Base-by-base conservation (phyloP, 1,140 invertebrate species). In the Drosophila bifasciata region DNA sequence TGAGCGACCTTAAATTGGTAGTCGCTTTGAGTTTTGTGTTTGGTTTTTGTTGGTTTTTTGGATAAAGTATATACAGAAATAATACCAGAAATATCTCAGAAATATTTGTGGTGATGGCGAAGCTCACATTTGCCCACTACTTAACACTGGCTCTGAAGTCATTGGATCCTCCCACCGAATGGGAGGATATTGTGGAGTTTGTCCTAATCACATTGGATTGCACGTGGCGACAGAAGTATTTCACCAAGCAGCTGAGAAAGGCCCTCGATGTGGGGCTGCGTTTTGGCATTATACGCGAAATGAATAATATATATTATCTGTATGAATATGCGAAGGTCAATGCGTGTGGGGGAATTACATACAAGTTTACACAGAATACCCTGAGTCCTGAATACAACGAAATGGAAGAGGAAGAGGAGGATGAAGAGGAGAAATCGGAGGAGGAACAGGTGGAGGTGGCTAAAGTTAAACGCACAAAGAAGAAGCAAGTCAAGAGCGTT, bases 301-400 rank as follows among this genome's bases (percentile, higher is more conserved):
- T 62, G 3, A 21, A 69, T 45, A 43, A 49, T 17, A 84, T 72
- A 61, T 76, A 76, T 43, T 84, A 79, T 67, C n/a, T 78, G 13
- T 51, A 72, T 52, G 79, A 84, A 46, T 76, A 79, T 48, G 71
- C 36, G 0, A n/a, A 48, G 15, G 19, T 76, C 9, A 40, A 41
- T 50, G 15, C 21, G 13, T 25, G 41, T n/a, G 53, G 45, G 19
- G 3, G 59, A 23, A 28, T 77, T 16, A 36, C 21, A 15, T 68
- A 74, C 48, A 46, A 55, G 11, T 69, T 76, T 6, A n/a, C 16
- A 0, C 0, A 7, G 1, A 66, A 51, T 32, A 40, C 40, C 23
- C 28, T 59, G 19, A 49, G 41, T 32, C 0, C 6, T 17, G 0
- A 13, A 16, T 19, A 48, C 8, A 3, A 25, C 1, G 13, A 13